These are phyloP conservation scores for Cololabis saira DNA, from an alignment of 2,113 vertebrate species.

Conservation along the genomic window DNA sequence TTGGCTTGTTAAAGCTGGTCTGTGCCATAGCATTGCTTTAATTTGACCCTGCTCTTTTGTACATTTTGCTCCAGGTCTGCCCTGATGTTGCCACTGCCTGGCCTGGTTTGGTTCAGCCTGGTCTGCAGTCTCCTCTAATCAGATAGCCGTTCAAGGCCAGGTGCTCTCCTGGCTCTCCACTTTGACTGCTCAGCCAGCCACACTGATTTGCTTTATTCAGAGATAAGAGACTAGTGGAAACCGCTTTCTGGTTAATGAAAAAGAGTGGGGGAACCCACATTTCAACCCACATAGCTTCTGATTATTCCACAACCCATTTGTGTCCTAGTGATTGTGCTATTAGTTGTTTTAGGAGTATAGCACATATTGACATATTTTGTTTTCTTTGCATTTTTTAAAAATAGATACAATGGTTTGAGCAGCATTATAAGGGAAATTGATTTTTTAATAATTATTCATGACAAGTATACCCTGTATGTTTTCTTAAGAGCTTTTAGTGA, in stretches of 20 bases:
- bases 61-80: slow-evolving; percentile 66
- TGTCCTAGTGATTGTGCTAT: slow-evolving; percentile 12
- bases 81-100: slow-evolving; percentile 43
- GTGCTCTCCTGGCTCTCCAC: slow-evolving; percentile 71
- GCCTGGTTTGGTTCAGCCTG: slow-evolving; percentile 65
- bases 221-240: slow-evolving; percentile 69
- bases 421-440: neutral
- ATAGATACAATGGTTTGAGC: neutral
- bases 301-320: slow-evolving; percentile 14
- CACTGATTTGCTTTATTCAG: slow-evolving; percentile 70
- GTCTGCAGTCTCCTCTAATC: slow-evolving; percentile 78
- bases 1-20: slow-evolving; percentile 60
- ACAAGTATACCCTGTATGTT: neutral
- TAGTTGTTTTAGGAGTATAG: neutral
- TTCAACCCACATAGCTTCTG: slow-evolving; percentile 21
- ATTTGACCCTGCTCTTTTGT: slow-evolving; percentile 72
- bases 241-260: slow-evolving; percentile 59
- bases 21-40: slow-evolving; percentile 61
- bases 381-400: too few species aligned
- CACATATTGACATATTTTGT: too few species aligned
- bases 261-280: slow-evolving; percentile 21
- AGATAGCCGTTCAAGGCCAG: slow-evolving; percentile 75
- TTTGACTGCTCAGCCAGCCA: slow-evolving; percentile 70
- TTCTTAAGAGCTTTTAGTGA: neutral
- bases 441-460: neutral